phyloP scores from a whole-genome alignment of 2,113 vertebrate species.

The Phoenicopterus ruber region DNA sequence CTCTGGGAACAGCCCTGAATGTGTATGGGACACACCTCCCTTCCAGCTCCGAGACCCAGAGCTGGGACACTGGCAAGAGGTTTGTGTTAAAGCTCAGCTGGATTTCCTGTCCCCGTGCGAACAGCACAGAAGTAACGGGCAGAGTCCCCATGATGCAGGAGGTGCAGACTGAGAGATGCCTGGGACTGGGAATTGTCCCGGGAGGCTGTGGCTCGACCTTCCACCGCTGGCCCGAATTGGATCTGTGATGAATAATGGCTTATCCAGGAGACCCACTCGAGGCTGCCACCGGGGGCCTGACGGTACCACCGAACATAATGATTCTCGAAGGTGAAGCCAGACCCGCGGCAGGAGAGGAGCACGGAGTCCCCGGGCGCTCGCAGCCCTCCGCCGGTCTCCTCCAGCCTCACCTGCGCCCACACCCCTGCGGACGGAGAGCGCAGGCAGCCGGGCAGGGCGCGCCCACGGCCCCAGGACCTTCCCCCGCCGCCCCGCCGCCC shows the following conservation, averaged over 20 bases:
- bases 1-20: background rate
- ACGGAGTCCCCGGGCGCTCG: background rate
- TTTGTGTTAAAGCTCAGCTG: background rate
- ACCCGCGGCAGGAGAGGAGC: background rate
- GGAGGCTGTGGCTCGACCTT: rapidly evolving
- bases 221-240: background rate
- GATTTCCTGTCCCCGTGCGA: background rate
- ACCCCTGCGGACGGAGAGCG: background rate
- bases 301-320: rapidly evolving
- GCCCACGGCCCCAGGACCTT: background rate
- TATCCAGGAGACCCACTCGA: background rate
- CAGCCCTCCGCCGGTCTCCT: background rate
- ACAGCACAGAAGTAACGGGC: background rate
- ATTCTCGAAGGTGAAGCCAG: rapidly evolving
- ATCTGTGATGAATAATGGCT: too few relatives aligned
- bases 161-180: rapidly evolving
- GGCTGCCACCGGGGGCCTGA: background rate
- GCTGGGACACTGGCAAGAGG: background rate
- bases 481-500: too few relatives aligned
- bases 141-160: background rate
- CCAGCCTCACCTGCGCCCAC: background rate
- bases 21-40: background rate
- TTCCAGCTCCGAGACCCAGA: background rate
- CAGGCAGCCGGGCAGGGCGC: background rate
- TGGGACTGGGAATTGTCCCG: background rate